These are phyloP conservation scores for Andrena cerasifolii DNA, from an alignment of 1,140 invertebrate species.

Conservation along the genomic window DNA sequence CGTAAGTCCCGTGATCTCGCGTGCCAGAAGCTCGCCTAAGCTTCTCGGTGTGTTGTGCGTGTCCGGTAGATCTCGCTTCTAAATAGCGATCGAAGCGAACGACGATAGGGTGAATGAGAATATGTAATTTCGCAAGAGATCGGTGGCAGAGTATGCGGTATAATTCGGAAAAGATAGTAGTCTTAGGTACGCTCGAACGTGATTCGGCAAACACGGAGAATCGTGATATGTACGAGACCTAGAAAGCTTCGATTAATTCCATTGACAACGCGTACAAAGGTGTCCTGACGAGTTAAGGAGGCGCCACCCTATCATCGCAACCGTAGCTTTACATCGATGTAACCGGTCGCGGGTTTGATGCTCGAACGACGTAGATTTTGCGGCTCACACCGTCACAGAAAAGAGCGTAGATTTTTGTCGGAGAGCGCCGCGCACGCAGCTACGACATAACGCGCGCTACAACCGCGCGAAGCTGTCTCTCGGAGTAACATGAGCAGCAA, in stretches of 20 bases:
- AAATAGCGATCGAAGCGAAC: constrained; percentile 7
- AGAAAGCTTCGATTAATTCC: constrained; percentile 35
- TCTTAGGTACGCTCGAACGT: not conserved
- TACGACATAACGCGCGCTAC: constrained; percentile 30
- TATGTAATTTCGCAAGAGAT: not conserved
- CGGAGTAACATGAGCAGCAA: constrained; percentile 37
- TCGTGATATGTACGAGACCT: constrained; percentile 57
- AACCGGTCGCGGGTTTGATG: not conserved
- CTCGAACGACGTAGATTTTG: not conserved
- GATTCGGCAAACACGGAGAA: constrained; percentile 20
- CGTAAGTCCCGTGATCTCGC: constrained; percentile 11
- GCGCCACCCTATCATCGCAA: constrained; percentile 21
- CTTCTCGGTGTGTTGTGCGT: constrained; percentile 46
- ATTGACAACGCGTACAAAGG: not conserved
- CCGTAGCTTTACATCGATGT: not conserved
- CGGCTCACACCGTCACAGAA: not conserved
- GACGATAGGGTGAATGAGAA: constrained; percentile 26
- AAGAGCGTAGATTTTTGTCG: constrained; percentile 11
- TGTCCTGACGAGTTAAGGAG: not conserved
- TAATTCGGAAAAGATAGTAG: not conserved
- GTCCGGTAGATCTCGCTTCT: not conserved
- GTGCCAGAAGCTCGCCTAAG: constrained; percentile 12
- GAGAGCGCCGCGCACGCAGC: not conserved
- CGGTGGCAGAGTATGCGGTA: not conserved
- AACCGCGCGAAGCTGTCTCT: constrained; percentile 47